These are phyloP conservation scores for Acrocephalus kingi DNA, from an alignment of 2,113 vertebrate genomes.

Conservation along the genomic window DNA sequence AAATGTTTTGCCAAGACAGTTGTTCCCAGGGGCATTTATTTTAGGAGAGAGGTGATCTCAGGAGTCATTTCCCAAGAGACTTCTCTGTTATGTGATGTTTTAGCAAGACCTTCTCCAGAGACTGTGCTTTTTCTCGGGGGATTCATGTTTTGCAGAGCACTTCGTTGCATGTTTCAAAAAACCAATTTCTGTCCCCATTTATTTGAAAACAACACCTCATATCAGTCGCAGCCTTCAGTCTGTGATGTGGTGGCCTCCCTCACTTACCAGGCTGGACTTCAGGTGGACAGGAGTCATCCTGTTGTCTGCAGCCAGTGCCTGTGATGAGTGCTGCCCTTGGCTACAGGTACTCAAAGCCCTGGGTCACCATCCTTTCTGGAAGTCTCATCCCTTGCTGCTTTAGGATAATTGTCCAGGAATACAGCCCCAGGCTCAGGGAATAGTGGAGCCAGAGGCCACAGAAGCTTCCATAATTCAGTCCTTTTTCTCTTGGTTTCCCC, in stretches of 20 bases:
- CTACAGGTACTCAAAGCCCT: neutral
- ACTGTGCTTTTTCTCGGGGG: neutral
- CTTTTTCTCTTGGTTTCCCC: neutral
- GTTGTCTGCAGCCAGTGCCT: neutral
- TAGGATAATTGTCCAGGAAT: neutral
- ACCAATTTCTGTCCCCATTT: neutral
- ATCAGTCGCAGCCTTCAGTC: neutral
- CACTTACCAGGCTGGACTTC: neutral
- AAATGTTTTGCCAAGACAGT: neutral
- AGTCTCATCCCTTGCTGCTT: neutral
- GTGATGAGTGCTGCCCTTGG: neutral
- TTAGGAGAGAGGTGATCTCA: neutral
- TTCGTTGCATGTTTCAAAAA: neutral
- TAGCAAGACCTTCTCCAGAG: neutral
- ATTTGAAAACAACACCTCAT: neutral
- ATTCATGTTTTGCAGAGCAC: neutral
- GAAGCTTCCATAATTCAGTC: neutral
- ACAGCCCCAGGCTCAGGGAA: neutral
- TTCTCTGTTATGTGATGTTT: neutral
- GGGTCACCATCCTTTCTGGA: neutral
- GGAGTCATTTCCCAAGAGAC: neutral
- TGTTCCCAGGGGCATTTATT: neutral
- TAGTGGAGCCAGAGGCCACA: neutral
- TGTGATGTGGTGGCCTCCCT: neutral
- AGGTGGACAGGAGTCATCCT: neutral